Percentiles rank a stretch among this genome's conserved stretches.
These are phyloP conservation scores for Hetaerina americana DNA, from an alignment of 1,140 invertebrate species.

Conservation along the genomic window DNA sequence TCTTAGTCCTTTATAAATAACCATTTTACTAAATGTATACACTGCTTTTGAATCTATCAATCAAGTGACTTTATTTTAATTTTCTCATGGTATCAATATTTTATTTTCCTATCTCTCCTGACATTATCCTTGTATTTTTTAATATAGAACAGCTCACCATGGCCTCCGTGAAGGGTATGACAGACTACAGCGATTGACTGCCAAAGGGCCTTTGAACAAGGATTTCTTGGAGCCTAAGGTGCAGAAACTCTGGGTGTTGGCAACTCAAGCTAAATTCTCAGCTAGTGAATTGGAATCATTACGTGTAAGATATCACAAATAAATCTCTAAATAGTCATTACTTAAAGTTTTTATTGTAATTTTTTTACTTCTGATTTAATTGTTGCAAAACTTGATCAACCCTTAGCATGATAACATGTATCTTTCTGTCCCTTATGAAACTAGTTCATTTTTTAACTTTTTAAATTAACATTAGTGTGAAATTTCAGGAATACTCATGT, in stretches of 20 bases:
- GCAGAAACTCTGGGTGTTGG: slow-evolving; percentile 72
- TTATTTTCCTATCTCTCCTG: slow-evolving; percentile 1
- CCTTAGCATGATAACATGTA: too few relatives aligned
- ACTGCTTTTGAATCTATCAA: too few relatives aligned
- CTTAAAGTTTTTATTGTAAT: too few relatives aligned
- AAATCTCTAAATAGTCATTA: too few relatives aligned
- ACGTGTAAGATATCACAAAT: slow-evolving; percentile 53
- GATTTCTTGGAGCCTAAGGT: slow-evolving; percentile 86
- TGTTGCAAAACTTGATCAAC: too few relatives aligned
- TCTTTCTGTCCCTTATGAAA: too few relatives aligned
- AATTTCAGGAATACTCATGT: too few relatives aligned
- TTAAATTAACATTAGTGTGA: too few relatives aligned
- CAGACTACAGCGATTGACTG: slow-evolving; percentile 54
- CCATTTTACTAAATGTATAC: background rate
- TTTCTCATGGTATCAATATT: slow-evolving; percentile 5
- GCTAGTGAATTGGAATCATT: slow-evolving; percentile 68
- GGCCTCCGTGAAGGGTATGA: slow-evolving; percentile 70
- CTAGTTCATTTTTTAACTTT: too few relatives aligned
- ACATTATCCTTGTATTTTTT: slow-evolving; percentile 15
- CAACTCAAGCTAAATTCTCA: slow-evolving; percentile 63
- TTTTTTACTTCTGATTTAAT: too few relatives aligned
- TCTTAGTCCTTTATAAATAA: too few relatives aligned
- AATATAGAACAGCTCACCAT: slow-evolving; percentile 53
- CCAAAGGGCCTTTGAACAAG: slow-evolving; percentile 57
- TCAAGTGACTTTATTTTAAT: background rate